Percentiles rank a stretch among this genome's conserved stretches.
These are phyloP conservation scores for Crossaster papposus DNA, from an alignment of 53 echinoderm and acorn worm species.

Conservation along the genomic window DNA sequence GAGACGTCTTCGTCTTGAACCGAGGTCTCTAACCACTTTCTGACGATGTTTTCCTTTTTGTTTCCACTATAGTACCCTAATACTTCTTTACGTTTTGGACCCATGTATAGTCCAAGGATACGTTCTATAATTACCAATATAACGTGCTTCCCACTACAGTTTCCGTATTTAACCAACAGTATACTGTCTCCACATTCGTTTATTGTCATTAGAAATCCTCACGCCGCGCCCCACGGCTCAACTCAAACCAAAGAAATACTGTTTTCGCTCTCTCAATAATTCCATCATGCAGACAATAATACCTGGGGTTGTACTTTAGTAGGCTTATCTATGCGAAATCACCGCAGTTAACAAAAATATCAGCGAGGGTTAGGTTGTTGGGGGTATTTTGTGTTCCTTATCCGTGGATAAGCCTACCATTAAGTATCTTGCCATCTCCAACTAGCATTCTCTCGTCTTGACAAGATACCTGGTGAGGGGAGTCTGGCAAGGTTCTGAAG, in stretches of 20 bases:
- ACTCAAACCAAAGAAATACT: not conserved
- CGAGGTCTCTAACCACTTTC: no score
- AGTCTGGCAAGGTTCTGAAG: not conserved
- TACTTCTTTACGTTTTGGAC: no score
- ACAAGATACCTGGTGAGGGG: conserved; percentile 19
- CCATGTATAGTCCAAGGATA: no score
- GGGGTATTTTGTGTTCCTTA: conserved; percentile 13
- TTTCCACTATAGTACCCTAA: no score
- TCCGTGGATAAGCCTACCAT: conserved; percentile 15
- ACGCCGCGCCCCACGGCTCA: not conserved
- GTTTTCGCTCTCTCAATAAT: conserved; percentile 11
- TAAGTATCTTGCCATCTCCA: conserved; percentile 43
- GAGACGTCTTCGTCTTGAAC: no score
- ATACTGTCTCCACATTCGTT: conserved; percentile 14
- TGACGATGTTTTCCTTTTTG: no score
- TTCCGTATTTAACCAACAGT: conserved; percentile 6
- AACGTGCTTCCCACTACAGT: not conserved
- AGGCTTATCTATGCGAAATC: not conserved
- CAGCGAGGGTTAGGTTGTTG: not conserved
- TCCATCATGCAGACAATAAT: not conserved
- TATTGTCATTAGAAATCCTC: conserved; percentile 5
- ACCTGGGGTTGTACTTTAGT: not conserved
- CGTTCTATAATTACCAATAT: no score
- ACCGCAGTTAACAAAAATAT: no score
- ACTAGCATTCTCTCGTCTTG: conserved; percentile 27